Base-by-base conservation (phyloP, 2,113 vertebrate species). In the Menidia beryllina region DNA sequence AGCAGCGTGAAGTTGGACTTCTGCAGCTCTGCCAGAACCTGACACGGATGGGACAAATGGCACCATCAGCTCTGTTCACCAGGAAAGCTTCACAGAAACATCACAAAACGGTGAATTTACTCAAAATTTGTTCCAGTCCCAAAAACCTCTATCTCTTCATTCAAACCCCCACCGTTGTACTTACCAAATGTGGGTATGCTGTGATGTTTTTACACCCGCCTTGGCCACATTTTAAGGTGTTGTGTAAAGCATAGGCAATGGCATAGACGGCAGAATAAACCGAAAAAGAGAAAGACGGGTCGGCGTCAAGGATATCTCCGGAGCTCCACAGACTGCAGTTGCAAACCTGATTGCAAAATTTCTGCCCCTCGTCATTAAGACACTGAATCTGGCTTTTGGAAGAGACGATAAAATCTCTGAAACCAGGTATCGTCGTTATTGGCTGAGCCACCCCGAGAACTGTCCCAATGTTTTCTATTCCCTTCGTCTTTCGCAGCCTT, bases 1-100 rank as follows among this genome's bases (percentile, higher is more conserved):
- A 92, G 79, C 8, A 97, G 86, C 12, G 75, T 92, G 75, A 97
- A 97, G 62, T 95, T 93, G 23, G 93, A 94, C 54, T 84, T 90
- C 70, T 43, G 90, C 38, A 91, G 62, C 73, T 91, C 76, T 24
- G 54, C 59, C n/a, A 93, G 77, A 72, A 91, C 74, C 71, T 88
- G 55, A 41, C 21, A 20, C 59, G 2, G 13, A 48, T 7, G 51
- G 11, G 74, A 45, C 53, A 38, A 9, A 12, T n/a, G 24, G 15
- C n/a, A n/a, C 41, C 4, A 5, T 45, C 0, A n/a, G 2, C 7
- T 19, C 8, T 7, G 17, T 45, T 19, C 41, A 19, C 17, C 7
- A 10, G 30, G 10, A 34, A 2, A n/a, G 41, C 5, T 45, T 45
- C 15, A 45, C n/a, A 7, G 17, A 14, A 45, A 45, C 13, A 45